Conservation (phyloP, 2,113 vertebrate genomes). For the Nesogale talazaci region DNA sequence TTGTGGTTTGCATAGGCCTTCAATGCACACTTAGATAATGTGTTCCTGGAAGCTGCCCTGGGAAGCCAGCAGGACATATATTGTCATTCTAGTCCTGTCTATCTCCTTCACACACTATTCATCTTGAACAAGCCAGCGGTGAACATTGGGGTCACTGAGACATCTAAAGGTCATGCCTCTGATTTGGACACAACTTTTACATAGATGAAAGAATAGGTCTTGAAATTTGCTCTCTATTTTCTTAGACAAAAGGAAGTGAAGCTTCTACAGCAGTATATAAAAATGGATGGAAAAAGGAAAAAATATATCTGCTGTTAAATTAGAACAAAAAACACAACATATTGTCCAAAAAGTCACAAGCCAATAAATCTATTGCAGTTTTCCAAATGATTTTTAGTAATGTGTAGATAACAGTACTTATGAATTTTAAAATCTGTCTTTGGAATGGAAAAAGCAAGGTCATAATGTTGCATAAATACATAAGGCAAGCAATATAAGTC, state of each 20-base stretch:
- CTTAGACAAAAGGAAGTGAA: not conserved
- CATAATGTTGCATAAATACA: slow-evolving; percentile 27
- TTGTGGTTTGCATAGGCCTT: not conserved
- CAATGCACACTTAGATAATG: not conserved
- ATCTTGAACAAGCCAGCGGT: not conserved
- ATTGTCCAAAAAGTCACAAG: not conserved
- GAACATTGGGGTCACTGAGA: not conserved
- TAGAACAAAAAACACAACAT: slow-evolving; percentile 19
- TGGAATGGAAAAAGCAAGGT: not conserved
- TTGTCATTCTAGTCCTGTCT: not conserved
- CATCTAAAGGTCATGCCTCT: not conserved
- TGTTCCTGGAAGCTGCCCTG: not conserved
- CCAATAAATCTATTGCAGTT: not conserved
- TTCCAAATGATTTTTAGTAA: not conserved
- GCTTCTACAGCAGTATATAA: not conserved
- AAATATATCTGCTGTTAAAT: not conserved
- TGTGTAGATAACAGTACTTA: not conserved
- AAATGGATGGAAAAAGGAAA: not conserved
- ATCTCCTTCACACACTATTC: fast-evolving
- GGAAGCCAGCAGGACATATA: not conserved
- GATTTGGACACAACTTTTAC: not conserved
- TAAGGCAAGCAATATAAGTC: not conserved
- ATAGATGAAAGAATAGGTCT: not conserved
- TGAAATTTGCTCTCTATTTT: not conserved
- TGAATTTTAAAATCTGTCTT: slow-evolving; percentile 29